Conservation (phyloP, 1,140 invertebrate species). For the Holotrichia oblita region DNA sequence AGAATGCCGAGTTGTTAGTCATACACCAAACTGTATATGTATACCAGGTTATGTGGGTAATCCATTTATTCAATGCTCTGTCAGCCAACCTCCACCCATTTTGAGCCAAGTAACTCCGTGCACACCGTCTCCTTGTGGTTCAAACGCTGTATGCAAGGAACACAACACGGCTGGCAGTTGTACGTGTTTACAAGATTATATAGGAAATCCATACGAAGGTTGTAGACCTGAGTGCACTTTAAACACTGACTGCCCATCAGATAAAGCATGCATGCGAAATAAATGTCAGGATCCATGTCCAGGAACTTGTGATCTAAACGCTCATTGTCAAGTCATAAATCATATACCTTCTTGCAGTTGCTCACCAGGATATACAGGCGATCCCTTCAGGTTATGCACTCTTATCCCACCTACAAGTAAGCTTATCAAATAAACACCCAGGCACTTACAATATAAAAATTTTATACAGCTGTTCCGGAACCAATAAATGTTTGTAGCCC, state of each 20-base stretch:
- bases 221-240: slow-evolving; percentile 76
- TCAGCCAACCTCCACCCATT: slow-evolving; percentile 54
- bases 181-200: slow-evolving; percentile 72
- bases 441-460: not conserved
- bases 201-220: slow-evolving; percentile 78
- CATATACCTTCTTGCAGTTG: slow-evolving; percentile 70
- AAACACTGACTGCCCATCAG: slow-evolving; percentile 72
- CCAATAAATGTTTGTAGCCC: slow-evolving; percentile 64
- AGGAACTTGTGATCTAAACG: slow-evolving; percentile 73
- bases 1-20: slow-evolving; percentile 72
- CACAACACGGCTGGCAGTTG: slow-evolving; percentile 72
- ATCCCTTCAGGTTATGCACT: slow-evolving; percentile 69
- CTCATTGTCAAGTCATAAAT: slow-evolving; percentile 70
- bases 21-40: slow-evolving; percentile 72
- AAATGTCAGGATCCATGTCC: slow-evolving; percentile 75
- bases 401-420: slow-evolving; percentile 19
- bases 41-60: slow-evolving; percentile 69
- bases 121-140: slow-evolving; percentile 72
- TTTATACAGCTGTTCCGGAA: slow-evolving; percentile 43
- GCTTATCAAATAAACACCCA: not conserved
- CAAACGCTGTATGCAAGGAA: slow-evolving; percentile 73
- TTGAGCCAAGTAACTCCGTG: slow-evolving; percentile 65
- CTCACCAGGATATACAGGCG: slow-evolving; percentile 68
- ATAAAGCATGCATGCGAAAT: slow-evolving; percentile 69
- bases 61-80: slow-evolving; percentile 68